Conservation (phyloP, 1,140 invertebrate species). For the Camponotus vicinus region DNA sequence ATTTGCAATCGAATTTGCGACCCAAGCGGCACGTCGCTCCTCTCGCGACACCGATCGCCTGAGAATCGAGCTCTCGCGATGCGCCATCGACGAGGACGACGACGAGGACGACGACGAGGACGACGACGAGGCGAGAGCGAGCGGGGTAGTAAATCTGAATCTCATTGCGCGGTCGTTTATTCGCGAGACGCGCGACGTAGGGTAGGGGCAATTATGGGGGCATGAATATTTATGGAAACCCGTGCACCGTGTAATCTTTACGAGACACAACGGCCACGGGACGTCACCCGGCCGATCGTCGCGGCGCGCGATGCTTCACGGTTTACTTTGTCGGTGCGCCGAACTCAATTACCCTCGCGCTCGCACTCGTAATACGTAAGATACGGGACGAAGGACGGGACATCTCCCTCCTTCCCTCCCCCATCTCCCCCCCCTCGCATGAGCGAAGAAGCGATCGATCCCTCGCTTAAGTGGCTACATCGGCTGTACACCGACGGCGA, state of each 20-base stretch:
- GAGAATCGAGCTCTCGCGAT: constrained; percentile 36
- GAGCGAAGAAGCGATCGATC: constrained; percentile 67
- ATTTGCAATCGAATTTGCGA: constrained; percentile 58
- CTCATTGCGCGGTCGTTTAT: constrained; percentile 69
- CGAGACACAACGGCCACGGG: constrained; percentile 70
- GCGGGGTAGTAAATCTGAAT: constrained; percentile 70
- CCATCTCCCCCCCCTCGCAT: not conserved
- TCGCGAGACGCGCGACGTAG: constrained; percentile 31
- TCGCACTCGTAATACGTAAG: constrained; percentile 21
- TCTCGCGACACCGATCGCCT: constrained; percentile 33
- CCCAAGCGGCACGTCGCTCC: not conserved
- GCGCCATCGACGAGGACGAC: not conserved
- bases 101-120: constrained; percentile 11
- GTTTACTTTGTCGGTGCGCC: constrained; percentile 74
- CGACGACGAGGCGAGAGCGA: not conserved
- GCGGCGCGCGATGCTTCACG: constrained; percentile 60
- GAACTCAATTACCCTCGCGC: constrained; percentile 72
- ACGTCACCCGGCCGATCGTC: constrained; percentile 55
- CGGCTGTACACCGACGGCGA: constrained; percentile 33
- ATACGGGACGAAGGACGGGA: not conserved
- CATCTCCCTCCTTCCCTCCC: not conserved
- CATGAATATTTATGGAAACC: constrained; percentile 76
- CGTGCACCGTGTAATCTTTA: constrained; percentile 74
- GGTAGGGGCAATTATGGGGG: constrained; percentile 70
- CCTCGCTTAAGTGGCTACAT: constrained; percentile 66